Evolutionary conservation across 2,113 vertebrate species (phyloP).

Genomic region (Hippolais icterina): DNA sequence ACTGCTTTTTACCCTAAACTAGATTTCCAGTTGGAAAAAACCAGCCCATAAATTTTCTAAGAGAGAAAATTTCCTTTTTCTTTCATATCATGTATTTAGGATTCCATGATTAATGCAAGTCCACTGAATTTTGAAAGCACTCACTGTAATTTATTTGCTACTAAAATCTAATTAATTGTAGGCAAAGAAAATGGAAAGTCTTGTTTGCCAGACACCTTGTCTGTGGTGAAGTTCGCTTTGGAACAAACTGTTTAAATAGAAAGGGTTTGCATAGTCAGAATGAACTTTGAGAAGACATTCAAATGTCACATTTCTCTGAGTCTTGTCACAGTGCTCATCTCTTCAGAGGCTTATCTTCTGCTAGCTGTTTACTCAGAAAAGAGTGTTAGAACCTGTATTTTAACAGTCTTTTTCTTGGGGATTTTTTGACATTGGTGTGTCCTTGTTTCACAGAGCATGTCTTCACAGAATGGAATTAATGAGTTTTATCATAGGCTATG

Average conservation of each 20-base stretch:
- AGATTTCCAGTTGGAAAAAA: neutral
- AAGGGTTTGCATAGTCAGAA: neutral
- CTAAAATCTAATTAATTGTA: neutral
- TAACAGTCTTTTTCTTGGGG: neutral
- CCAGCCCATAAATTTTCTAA: neutral
- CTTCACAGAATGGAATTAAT: neutral
- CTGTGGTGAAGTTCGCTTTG: neutral
- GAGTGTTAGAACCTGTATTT: neutral
- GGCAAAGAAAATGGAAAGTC: neutral
- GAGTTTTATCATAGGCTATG: neutral
- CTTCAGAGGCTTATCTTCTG: neutral
- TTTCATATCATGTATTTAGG: neutral
- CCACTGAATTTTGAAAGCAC: neutral
- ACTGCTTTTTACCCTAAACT: neutral
- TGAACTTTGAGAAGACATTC: neutral
- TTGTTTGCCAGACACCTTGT: neutral
- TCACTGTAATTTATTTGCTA: neutral
- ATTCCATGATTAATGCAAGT: neutral
- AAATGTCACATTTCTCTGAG: neutral
- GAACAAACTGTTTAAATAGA: neutral
- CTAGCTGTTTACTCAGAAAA: constrained; percentile 8
- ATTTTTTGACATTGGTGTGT: neutral
- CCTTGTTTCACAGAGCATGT: neutral
- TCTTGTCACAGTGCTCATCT: neutral
- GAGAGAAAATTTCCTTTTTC: neutral